Conservation (phyloP, 2,888 invertebrate genomes). For the Andrena camellia region DNA sequence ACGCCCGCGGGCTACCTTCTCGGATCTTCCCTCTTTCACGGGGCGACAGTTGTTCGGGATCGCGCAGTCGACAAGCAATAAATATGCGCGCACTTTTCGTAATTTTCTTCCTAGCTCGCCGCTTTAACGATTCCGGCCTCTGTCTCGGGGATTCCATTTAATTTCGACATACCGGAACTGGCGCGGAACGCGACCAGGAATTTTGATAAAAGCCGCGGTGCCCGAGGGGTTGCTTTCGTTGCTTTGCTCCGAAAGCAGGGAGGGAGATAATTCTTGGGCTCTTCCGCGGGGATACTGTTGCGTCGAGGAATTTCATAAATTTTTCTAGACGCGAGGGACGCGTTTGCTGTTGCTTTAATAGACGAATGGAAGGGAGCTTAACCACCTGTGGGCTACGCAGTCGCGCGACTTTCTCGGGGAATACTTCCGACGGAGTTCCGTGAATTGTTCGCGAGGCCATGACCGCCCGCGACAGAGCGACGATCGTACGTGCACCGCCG, state of each 20-base stretch:
- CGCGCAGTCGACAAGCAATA: background rate
- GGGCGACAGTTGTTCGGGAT: background rate
- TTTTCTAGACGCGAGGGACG: too few species aligned
- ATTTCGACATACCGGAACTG: background rate
- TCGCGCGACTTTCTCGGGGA: too few species aligned
- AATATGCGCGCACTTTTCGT: background rate
- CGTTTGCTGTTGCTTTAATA: too few species aligned
- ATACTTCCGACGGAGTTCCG: background rate
- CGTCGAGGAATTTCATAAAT: too few species aligned
- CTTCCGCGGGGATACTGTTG: too few species aligned
- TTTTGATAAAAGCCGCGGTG: background rate
- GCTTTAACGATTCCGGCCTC: background rate
- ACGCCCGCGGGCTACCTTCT: slow-evolving; percentile 30
- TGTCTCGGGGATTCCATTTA: background rate
- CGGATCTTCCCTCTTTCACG: background rate
- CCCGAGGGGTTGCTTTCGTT: background rate
- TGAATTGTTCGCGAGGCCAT: background rate
- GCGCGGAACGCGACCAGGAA: background rate
- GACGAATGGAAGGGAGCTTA: too few species aligned
- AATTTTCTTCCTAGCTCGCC: background rate
- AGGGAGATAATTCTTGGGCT: too few species aligned
- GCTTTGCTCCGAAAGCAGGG: background rate
- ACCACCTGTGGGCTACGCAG: too few species aligned
- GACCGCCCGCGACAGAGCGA: too few species aligned
- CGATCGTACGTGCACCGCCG: slow-evolving; percentile 15